Evolutionary conservation across 2,113 vertebrate genomes (phyloP).

Genomic region (Syngnathus floridae): DNA sequence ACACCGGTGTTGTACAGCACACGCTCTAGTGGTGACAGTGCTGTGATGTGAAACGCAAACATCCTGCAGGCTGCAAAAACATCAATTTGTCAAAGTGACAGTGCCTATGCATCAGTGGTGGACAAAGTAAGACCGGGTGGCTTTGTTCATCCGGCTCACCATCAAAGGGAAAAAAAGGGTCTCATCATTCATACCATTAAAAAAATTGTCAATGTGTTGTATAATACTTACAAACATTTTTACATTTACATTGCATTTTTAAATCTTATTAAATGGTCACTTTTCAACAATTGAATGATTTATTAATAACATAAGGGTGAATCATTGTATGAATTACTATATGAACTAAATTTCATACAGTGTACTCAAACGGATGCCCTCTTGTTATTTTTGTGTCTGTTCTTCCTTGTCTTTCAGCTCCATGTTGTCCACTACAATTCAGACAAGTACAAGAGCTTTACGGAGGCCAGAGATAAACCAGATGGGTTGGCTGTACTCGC

Average conservation of each 20-base stretch:
- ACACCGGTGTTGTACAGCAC: background rate
- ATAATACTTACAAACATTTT: too few species aligned
- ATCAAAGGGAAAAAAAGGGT: too few species aligned
- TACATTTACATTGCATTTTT: too few species aligned
- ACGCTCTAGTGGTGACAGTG: background rate
- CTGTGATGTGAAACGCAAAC: background rate
- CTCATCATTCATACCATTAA: too few species aligned
- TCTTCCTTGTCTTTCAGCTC: constrained; percentile 68
- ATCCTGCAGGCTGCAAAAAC: background rate
- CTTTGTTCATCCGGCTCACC: background rate
- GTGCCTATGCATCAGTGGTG: background rate
- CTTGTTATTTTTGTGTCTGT: background rate
- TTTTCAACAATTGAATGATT: background rate
- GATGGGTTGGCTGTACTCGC: constrained; percentile 84
- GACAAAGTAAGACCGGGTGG: background rate
- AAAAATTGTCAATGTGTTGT: too few species aligned
- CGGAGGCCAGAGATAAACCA: constrained; percentile 69
- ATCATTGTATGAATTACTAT: background rate
- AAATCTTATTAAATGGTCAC: too few species aligned
- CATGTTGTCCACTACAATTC: constrained; percentile 91
- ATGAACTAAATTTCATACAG: background rate
- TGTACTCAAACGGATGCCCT: background rate
- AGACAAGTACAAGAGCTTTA: constrained; percentile 75
- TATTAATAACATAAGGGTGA: background rate
- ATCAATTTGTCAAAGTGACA: constrained; percentile 1